phyloP scores from a whole-genome alignment of 64 coral and sea anemone genomes.

The Pachyseris speciosa region DNA sequence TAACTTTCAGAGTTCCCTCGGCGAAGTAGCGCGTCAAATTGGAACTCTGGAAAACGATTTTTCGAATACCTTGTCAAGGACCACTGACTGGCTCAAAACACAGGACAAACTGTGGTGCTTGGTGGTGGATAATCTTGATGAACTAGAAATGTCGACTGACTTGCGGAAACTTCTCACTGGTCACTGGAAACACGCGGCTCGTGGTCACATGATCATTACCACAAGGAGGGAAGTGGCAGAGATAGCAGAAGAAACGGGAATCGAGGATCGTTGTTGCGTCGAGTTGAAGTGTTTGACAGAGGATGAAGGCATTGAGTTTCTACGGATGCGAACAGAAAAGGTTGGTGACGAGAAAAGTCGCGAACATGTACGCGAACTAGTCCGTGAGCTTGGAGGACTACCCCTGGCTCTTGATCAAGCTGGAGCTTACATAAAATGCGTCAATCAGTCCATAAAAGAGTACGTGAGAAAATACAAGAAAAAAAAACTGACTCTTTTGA shows the following conservation, averaged over 20 bases:
- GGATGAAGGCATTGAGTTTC: slow-evolving; percentile 54
- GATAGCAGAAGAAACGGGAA: slow-evolving; percentile 37
- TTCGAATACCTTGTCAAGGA: slow-evolving; percentile 20
- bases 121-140: slow-evolving; percentile 77
- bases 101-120: slow-evolving; percentile 57
- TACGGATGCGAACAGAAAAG: slow-evolving; percentile 41
- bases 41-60: slow-evolving; percentile 69
- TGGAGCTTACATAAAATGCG: slow-evolving; percentile 54
- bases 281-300: slow-evolving; percentile 54
- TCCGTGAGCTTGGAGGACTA: slow-evolving; percentile 67
- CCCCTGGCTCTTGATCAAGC: slow-evolving; percentile 81
- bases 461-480: slow-evolving; percentile 67
- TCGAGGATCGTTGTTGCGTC: slow-evolving; percentile 54
- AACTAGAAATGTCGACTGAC: slow-evolving; percentile 54
- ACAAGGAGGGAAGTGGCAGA: slow-evolving; percentile 64
- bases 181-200: slow-evolving; percentile 55
- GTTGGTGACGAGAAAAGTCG: neutral
- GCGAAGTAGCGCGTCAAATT: slow-evolving; percentile 58
- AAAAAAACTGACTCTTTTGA: slow-evolving; percentile 65
- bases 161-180: slow-evolving; percentile 53
- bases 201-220: slow-evolving; percentile 64
- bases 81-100: slow-evolving; percentile 43
- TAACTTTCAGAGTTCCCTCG: slow-evolving; percentile 58
- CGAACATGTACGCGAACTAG: slow-evolving; percentile 3
- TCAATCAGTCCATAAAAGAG: slow-evolving; percentile 10